Evolutionary conservation across 2,888 invertebrate species (phyloP), one percentile per base, ranked within the genome.

Genomic region (Ferrisia virgata): DNA sequence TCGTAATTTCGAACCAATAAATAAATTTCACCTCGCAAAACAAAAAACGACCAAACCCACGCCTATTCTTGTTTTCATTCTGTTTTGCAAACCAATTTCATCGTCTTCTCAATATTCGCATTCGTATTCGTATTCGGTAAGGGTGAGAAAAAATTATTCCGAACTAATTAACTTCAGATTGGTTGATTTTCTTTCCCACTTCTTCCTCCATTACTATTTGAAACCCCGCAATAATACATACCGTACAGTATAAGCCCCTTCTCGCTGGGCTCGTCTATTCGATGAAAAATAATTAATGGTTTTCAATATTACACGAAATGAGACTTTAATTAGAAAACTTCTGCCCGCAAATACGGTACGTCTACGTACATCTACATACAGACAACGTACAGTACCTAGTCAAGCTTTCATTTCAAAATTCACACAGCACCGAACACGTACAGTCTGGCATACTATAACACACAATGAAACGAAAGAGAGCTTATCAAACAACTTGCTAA

Each of bases 401-500:
- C 28, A 28, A 28, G 28, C 78, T 78, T 78, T 36, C n/a, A 39
- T 78, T 78, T 78, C 78, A 36, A 36, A 64, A 64, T 64, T 64
- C 64, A 15, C 64, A 64, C 13, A 64, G 64, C 64, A 64, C 47
- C 3, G 47, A 47, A 47, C 18, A 47, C 18, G 43, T 13, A 13
- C 15, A 15, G 43, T 15, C 43, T 43, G 43, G 43, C 43, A 43
- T 43, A 11, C 2, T 53, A 53, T 18, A n/a, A 8, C 18, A 53
- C 2, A 31, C 31, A 64, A 64, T 28, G 64, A 64, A 72, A 72
- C 4, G 72, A 72, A 33, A 31, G 33, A 33, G 72, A 28, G 25
- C 28, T 25, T 64, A 64, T 64, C 58, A 64, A 64, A 64, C 72
- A 72, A 43, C 18, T 39, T 39, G 82, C 39, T 72, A 82, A 82